Conservation (phyloP, 1,140 invertebrate species). For the Bacillus rossius region DNA sequence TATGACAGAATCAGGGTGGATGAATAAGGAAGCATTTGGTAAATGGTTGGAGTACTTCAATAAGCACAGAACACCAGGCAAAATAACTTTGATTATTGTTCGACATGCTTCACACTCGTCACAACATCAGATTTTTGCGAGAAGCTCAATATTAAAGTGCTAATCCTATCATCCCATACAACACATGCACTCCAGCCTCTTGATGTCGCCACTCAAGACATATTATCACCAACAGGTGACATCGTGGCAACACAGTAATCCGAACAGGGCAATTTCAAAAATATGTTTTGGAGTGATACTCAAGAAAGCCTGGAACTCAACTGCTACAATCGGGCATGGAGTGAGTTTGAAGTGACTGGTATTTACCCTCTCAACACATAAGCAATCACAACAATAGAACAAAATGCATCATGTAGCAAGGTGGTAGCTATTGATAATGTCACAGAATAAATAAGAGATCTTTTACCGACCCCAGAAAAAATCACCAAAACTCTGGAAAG, state of each 20-base stretch:
- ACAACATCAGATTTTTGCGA: too few relatives aligned
- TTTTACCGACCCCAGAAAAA: too few relatives aligned
- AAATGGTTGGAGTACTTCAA: not conserved
- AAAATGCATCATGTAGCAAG: too few relatives aligned
- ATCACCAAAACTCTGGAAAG: too few relatives aligned
- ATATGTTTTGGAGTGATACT: conserved; percentile 15
- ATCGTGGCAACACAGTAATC: conserved; percentile 10
- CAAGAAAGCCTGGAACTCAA: conserved; percentile 21
- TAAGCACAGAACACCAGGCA: not conserved
- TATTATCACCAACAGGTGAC: conserved; percentile 16
- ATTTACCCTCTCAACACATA: conserved; percentile 25
- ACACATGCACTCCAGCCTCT: conserved; percentile 37
- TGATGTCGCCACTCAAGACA: conserved; percentile 29
- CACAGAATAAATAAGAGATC: too few relatives aligned
- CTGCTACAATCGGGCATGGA: conserved; percentile 20
- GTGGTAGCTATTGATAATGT: too few relatives aligned
- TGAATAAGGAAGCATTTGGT: not conserved
- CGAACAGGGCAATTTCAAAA: too few relatives aligned
- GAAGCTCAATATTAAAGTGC: conserved; percentile 28
- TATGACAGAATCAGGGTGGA: not conserved
- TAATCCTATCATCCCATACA: conserved; percentile 37
- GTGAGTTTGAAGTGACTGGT: conserved; percentile 20
- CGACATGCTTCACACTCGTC: not conserved
- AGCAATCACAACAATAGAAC: not conserved
- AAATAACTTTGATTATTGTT: not conserved